Evolutionary conservation across 2,888 invertebrate species (phyloP).

Genomic region (Steromphala cineraria): DNA sequence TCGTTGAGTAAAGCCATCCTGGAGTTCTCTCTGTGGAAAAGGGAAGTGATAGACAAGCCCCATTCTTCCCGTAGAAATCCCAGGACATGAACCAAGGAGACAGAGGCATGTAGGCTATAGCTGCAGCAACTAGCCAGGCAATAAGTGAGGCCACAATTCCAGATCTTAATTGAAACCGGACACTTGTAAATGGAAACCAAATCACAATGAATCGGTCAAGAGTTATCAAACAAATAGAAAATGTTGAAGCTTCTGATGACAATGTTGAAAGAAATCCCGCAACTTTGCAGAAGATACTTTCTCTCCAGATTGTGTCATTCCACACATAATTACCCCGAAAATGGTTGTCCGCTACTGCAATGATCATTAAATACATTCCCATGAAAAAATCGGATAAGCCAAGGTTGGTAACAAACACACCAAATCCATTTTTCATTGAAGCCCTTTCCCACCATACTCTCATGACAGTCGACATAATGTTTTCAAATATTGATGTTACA

Average conservation of each 20-base stretch:
- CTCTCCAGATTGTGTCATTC: constrained; percentile 46
- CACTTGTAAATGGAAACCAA: constrained; percentile 77
- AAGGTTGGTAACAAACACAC: constrained; percentile 42
- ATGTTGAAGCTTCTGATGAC: constrained; percentile 80
- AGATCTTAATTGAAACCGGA: constrained; percentile 46
- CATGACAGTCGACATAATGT: constrained; percentile 31
- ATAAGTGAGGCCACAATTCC: constrained; percentile 46
- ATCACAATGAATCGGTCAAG: constrained; percentile 81
- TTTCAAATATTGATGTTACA: constrained; percentile 36
- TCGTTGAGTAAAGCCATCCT: constrained; percentile 71
- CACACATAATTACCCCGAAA: constrained; percentile 48
- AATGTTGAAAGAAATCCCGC: constrained; percentile 46
- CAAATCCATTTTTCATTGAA: constrained; percentile 34
- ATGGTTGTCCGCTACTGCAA: constrained; percentile 42
- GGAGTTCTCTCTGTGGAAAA: constrained; percentile 67
- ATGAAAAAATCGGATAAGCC: constrained; percentile 48
- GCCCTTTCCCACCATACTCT: constrained; percentile 47
- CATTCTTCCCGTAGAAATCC: constrained; percentile 26
- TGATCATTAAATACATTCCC: constrained; percentile 48
- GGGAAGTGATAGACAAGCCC: constrained; percentile 70
- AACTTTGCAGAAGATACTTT: constrained; percentile 42
- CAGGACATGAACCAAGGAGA: constrained; percentile 32
- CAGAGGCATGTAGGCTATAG: constrained; percentile 65
- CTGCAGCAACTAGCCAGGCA: constrained; percentile 60
- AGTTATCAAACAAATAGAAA: constrained; percentile 80